These are phyloP conservation scores for Euplexia lucipara DNA, from an alignment of 2,888 invertebrate species.

Conservation along the genomic window DNA sequence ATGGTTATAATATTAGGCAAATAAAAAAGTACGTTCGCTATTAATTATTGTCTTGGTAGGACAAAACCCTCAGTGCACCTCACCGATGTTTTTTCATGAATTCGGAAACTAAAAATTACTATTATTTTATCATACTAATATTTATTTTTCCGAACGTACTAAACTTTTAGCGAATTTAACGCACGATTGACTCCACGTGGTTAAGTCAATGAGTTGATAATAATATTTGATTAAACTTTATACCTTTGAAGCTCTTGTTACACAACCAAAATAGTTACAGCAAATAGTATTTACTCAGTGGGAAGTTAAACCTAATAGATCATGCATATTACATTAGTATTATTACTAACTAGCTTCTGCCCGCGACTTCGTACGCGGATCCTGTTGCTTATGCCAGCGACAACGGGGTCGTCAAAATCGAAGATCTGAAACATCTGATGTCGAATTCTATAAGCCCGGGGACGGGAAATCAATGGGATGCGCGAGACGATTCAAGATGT, in stretches of 20 bases:
- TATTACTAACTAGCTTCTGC: no score
- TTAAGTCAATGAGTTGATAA: slow-evolving; percentile 5
- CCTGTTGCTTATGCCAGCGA: no score
- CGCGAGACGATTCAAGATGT: no score
- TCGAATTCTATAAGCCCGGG: no score
- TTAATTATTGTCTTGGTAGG: background rate
- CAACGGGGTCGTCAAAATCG: no score
- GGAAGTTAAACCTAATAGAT: slow-evolving; percentile 19
- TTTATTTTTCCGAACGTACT: background rate
- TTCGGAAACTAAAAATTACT: background rate
- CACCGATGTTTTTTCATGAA: no score
- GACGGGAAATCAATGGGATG: no score
- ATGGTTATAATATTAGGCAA: no score
- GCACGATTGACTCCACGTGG: background rate
- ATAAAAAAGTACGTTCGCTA: no score
- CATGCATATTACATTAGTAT: slow-evolving; percentile 41
- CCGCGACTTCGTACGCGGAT: no score
- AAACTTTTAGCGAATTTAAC: background rate
- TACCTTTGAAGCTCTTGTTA: slow-evolving; percentile 8
- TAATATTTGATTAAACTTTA: slow-evolving; percentile 25
- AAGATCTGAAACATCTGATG: no score
- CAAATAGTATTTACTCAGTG: slow-evolving; percentile 16
- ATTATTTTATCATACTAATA: no score
- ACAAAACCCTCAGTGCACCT: background rate
- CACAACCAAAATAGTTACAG: background rate